A percentile compares a stretch with the other conserved stretches of the same genome.
Conservation (phyloP, 2,113 vertebrate species). For the Eidolon helvum region DNA sequence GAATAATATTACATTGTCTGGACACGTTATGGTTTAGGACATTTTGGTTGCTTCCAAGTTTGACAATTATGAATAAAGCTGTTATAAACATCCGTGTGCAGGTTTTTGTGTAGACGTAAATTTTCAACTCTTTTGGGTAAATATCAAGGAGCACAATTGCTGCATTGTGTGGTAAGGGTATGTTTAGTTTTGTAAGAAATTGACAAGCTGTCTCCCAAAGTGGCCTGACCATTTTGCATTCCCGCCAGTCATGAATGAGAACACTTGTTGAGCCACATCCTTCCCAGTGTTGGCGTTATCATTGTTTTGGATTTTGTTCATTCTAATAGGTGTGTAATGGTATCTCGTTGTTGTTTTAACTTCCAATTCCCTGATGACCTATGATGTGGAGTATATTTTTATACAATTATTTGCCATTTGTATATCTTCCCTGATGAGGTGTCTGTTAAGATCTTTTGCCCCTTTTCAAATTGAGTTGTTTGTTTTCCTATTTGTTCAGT, state of each 20-base stretch:
- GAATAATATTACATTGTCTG: not conserved
- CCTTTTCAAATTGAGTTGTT: not conserved
- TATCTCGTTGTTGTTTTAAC: not conserved
- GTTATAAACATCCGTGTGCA: not conserved
- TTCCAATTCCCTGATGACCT: not conserved
- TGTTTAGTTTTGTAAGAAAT: not conserved
- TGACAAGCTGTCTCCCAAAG: not conserved
- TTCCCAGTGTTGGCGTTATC: not conserved
- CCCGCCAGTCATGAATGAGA: not conserved
- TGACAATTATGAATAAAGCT: not conserved
- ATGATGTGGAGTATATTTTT: not conserved
- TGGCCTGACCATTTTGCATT: not conserved
- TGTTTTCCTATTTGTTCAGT: not conserved
- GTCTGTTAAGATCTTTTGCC: not conserved
- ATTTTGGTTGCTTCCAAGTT: not conserved
- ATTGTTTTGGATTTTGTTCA: not conserved
- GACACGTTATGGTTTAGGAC: not conserved
- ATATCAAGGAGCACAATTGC: not conserved
- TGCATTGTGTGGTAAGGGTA: not conserved
- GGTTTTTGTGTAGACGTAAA: not conserved
- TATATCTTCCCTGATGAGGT: not conserved
- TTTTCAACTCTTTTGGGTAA: not conserved
- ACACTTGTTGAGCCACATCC: not conserved
- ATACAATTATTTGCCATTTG: not conserved
- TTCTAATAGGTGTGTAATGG: not conserved